phyloP scores from a whole-genome alignment of 2,113 vertebrate species.

The Oenanthe melanoleuca region DNA sequence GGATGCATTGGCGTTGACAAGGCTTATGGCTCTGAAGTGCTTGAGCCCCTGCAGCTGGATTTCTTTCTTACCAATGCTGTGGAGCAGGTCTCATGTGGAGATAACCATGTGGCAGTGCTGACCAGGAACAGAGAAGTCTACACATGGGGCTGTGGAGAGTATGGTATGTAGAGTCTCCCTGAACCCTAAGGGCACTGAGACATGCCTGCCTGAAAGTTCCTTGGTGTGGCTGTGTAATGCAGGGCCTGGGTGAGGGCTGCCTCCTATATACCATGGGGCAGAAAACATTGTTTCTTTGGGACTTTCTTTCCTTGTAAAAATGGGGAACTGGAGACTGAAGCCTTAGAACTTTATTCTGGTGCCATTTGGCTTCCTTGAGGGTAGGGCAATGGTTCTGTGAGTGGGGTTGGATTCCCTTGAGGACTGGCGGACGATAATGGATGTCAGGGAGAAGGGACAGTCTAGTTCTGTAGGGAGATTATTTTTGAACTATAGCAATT shows the following conservation, averaged over 20 bases:
- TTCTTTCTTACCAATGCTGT: slow-evolving; percentile 90
- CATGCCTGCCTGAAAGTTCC: background rate
- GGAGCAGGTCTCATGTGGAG: slow-evolving; percentile 92
- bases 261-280: background rate
- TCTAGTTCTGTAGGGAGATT: background rate
- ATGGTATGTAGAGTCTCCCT: slow-evolving; percentile 77
- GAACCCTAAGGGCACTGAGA: background rate
- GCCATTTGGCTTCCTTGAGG: background rate
- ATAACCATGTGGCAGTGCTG: slow-evolving; percentile 93
- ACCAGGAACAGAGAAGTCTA: slow-evolving; percentile 88
- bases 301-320: background rate
- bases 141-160: slow-evolving; percentile 96
- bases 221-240: background rate
- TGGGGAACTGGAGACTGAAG: background rate
- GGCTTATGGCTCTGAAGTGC: slow-evolving; percentile 81
- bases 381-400: background rate
- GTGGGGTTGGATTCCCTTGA: background rate
- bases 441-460: background rate
- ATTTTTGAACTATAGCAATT: background rate
- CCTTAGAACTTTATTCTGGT: background rate
- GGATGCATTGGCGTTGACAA: slow-evolving; percentile 93
- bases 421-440: background rate
- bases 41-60: slow-evolving; percentile 89
- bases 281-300: background rate
- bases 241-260: background rate